Percentiles rank a stretch among this genome's conserved stretches.
Evolutionary conservation across 1,140 invertebrate species (phyloP).

Genomic region (Zaprionus nigranus): DNA sequence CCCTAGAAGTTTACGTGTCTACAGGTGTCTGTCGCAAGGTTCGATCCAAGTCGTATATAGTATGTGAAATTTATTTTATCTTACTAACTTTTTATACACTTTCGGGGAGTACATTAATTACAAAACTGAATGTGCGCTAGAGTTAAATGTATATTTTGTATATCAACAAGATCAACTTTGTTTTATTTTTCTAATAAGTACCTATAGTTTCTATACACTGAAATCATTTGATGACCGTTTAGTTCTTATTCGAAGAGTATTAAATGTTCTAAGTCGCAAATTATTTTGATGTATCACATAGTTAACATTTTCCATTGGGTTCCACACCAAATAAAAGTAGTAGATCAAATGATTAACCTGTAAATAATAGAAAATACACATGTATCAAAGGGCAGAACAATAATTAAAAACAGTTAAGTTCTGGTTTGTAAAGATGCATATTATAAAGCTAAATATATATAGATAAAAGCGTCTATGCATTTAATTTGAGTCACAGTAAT

Average conservation of each 20-base stretch:
- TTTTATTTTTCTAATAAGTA: background rate
- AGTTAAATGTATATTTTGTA: background rate
- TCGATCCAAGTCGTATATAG: background rate
- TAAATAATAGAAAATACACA: conserved; percentile 86
- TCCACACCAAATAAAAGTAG: conserved; percentile 49
- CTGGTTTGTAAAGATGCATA: background rate
- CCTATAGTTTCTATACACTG: background rate
- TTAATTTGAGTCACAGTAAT: background rate
- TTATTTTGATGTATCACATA: background rate
- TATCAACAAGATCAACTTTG: background rate
- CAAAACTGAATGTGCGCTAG: background rate
- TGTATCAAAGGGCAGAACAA: background rate
- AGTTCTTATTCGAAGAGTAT: background rate
- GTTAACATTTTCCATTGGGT: background rate
- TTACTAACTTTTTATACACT: background rate
- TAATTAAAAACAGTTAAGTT: conserved; percentile 1
- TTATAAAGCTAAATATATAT: background rate
- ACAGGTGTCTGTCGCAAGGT: conserved; percentile 13
- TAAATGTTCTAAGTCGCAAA: background rate
- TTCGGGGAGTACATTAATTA: background rate
- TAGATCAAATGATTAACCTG: conserved; percentile 84
- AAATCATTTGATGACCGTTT: background rate
- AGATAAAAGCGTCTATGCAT: background rate
- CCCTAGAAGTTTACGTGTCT: conserved; percentile 18
- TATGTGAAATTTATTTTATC: background rate